phyloP scores from a whole-genome alignment of 1,140 invertebrate species.

The Agraylea sexmaculata region DNA sequence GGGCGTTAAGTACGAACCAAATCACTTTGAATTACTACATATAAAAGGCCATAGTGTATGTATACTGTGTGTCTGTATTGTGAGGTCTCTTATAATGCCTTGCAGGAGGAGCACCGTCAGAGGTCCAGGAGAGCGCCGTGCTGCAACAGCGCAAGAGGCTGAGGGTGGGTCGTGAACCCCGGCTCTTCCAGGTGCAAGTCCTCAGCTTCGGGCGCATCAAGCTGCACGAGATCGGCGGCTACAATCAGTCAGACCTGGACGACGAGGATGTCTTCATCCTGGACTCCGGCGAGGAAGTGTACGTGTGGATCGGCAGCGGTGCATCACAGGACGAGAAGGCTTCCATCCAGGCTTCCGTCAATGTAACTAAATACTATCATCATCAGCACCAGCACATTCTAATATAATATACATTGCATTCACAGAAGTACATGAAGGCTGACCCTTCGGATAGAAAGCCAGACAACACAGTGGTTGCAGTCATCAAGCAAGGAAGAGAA shows the following conservation, averaged over 20 bases:
- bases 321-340: constrained; percentile 55
- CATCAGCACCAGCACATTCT: background rate
- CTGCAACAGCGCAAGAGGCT: constrained; percentile 28
- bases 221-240: constrained; percentile 56
- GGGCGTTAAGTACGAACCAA: no score
- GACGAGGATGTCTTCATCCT: constrained; percentile 64
- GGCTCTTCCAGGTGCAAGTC: constrained; percentile 56
- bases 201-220: constrained; percentile 44
- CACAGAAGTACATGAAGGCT: constrained; percentile 49
- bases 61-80: no score
- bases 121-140: constrained; percentile 10
- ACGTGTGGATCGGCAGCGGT: constrained; percentile 62
- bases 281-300: constrained; percentile 61
- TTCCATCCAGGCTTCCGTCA: constrained; percentile 43
- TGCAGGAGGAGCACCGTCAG: constrained; percentile 15
- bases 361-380: constrained; percentile 31
- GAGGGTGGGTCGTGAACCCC: constrained; percentile 32
- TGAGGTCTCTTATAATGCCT: no score
- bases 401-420: constrained; percentile 7
- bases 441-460: constrained; percentile 42
- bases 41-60: no score
- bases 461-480: constrained; percentile 46
- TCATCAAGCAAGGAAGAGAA: constrained; percentile 55
- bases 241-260: constrained; percentile 60
- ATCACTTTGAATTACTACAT: no score